Conservation (phyloP, 2,888 invertebrate genomes). For the Patella caerulea region DNA sequence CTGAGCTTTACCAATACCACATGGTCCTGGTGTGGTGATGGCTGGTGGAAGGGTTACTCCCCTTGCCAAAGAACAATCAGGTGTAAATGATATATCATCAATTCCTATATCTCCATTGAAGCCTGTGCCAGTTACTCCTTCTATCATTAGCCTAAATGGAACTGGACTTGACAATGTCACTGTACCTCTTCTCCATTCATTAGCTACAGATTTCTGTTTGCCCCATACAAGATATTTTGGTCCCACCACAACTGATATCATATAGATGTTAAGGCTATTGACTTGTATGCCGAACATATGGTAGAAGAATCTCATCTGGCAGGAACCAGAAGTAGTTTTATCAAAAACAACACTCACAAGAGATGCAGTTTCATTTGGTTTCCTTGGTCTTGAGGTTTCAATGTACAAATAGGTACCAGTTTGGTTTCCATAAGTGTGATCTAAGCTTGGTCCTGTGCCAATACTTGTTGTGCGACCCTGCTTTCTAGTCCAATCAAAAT, state of each 20-base stretch:
- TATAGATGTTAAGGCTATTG: conserved; percentile 57
- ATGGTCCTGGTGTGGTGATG: conserved; percentile 46
- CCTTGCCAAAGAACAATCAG: conserved; percentile 47
- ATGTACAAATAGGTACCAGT: conserved; percentile 65
- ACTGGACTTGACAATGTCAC: conserved; percentile 45
- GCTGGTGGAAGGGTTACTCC: conserved; percentile 44
- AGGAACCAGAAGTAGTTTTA: conserved; percentile 41
- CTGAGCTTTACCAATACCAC: conserved; percentile 36
- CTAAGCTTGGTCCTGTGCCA: conserved; percentile 60
- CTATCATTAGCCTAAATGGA: conserved; percentile 61
- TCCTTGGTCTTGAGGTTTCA: conserved; percentile 51
- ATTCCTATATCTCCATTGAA: conserved; percentile 61
- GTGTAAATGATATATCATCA: conserved; percentile 62
- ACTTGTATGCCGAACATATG: conserved; percentile 62
- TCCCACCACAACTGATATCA: conserved; percentile 50
- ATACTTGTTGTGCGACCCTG: conserved; percentile 52
- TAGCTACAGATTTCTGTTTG: conserved; percentile 46
- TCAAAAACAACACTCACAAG: conserved; percentile 55
- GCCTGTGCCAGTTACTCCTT: conserved; percentile 55
- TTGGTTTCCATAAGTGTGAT: conserved; percentile 57
- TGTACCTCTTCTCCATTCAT: conserved; percentile 55
- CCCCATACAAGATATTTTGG: conserved; percentile 46
- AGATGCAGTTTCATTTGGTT: conserved; percentile 52
- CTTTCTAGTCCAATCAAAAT: conserved; percentile 63
- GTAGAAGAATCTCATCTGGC: conserved; percentile 63